These are phyloP conservation scores for Scolanthus callimorphus DNA, from an alignment of 92 coral and sea anemone genomes.

Conservation along the genomic window DNA sequence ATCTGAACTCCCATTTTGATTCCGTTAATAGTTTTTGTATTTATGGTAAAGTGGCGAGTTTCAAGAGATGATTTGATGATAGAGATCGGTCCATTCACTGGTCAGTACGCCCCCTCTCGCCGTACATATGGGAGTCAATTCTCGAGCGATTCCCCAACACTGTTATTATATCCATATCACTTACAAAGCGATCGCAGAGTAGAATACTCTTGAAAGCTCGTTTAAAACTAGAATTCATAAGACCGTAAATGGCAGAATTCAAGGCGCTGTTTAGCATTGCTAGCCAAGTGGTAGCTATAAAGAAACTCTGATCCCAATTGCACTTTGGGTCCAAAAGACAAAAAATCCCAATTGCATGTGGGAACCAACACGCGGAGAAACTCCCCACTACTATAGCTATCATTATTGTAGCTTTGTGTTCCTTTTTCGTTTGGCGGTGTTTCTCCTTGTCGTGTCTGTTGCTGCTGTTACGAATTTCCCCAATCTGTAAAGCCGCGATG, in stretches of 20 bases:
- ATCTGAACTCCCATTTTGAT: no score
- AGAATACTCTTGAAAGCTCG: slow-evolving; percentile 70
- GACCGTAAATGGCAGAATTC: slow-evolving; percentile 66
- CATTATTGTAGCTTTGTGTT: slow-evolving; percentile 71
- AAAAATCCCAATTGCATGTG: slow-evolving; percentile 66
- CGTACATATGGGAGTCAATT: background rate
- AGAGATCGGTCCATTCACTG: no score
- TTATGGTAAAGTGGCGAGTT: no score
- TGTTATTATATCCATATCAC: slow-evolving; percentile 10
- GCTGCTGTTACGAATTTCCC: slow-evolving; percentile 41
- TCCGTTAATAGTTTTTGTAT: no score
- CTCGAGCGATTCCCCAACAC: slow-evolving; percentile 2
- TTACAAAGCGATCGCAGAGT: slow-evolving; percentile 37
- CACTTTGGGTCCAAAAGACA: slow-evolving; percentile 51
- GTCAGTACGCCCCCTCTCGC: no score
- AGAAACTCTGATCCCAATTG: slow-evolving; percentile 40
- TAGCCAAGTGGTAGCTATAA: slow-evolving; percentile 73
- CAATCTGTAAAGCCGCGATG: slow-evolving; percentile 52
- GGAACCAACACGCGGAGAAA: slow-evolving; percentile 79
- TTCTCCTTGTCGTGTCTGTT: background rate
- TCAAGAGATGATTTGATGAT: no score
- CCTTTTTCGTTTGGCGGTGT: slow-evolving; percentile 31
- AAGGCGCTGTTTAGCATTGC: slow-evolving; percentile 79
- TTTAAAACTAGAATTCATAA: slow-evolving; percentile 66
- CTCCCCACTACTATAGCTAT: slow-evolving; percentile 70